Conservation (phyloP, 1,140 invertebrate genomes). For the Drosophila kurseongensis region DNA sequence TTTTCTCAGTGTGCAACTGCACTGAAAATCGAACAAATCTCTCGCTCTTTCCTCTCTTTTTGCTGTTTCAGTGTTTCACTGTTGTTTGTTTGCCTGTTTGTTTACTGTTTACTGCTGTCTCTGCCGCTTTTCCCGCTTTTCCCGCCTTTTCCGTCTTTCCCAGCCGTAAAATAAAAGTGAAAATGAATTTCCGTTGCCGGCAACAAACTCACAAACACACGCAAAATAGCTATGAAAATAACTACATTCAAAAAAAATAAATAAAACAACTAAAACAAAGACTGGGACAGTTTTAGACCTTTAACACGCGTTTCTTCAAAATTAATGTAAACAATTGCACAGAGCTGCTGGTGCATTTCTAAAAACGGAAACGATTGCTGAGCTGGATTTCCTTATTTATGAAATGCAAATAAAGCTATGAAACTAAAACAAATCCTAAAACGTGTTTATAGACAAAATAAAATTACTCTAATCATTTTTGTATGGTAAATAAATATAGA, state of each 20-base stretch:
- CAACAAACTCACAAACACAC: conserved; percentile 16
- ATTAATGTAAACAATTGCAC: not conserved
- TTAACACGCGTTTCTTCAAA: conserved; percentile 15
- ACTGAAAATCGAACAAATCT: conserved; percentile 14
- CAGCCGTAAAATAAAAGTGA: conserved; percentile 50
- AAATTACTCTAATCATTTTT: too few species aligned
- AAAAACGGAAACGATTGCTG: too few species aligned
- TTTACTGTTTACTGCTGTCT: conserved; percentile 46
- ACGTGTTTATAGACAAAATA: too few species aligned
- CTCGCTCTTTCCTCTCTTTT: conserved; percentile 3
- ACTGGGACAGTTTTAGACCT: conserved; percentile 11
- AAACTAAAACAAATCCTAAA: too few species aligned
- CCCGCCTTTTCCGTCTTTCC: not conserved
- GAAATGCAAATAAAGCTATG: too few species aligned
- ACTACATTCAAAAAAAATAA: conserved; percentile 6
- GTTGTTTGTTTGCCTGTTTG: conserved; percentile 38
- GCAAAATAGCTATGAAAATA: not conserved
- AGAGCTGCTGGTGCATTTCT: too few species aligned
- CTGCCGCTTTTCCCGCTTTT: conserved; percentile 2
- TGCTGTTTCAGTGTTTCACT: conserved; percentile 32
- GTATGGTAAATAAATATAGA: too few species aligned
- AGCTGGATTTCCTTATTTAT: too few species aligned
- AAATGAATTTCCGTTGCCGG: conserved; percentile 68
- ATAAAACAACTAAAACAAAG: not conserved
- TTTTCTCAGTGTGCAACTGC: conserved; percentile 2